Percentiles rank a stretch among this genome's conserved stretches.
Conservation (phyloP, 2,797 vertebrate genomes). For the Catamblyrhynchus diadema region DNA sequence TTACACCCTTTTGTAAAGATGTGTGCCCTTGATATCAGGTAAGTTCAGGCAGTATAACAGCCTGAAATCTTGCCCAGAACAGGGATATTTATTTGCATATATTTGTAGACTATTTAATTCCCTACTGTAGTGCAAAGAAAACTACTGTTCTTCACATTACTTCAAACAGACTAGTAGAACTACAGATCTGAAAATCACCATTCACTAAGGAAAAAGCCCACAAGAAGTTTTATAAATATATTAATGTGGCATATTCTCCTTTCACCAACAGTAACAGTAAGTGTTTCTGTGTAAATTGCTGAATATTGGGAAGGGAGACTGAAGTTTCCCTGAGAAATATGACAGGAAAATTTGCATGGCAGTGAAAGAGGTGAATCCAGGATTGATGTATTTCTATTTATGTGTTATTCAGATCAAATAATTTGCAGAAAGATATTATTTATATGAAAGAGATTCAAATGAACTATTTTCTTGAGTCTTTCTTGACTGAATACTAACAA, state of each 20-base stretch:
- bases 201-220: background rate
- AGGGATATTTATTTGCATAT: background rate
- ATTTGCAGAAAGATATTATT: constrained; percentile 15
- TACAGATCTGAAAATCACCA: background rate
- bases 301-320: background rate
- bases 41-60: background rate
- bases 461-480: constrained; percentile 24
- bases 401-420: background rate
- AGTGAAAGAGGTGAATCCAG: background rate
- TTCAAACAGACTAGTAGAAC: background rate
- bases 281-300: background rate
- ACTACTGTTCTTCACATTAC: background rate
- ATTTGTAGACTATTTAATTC: background rate
- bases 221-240: background rate
- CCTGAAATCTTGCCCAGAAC: background rate
- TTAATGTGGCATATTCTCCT: background rate
- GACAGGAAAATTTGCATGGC: background rate
- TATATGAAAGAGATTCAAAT: background rate
- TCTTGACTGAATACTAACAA: constrained; percentile 43
- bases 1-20: background rate
- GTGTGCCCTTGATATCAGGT: background rate
- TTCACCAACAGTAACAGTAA: background rate
- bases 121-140: background rate
- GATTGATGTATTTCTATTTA: background rate
- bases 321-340: background rate